Evolutionary conservation across 2,888 invertebrate species (phyloP).

Genomic region (Pyrrhia umbra): DNA sequence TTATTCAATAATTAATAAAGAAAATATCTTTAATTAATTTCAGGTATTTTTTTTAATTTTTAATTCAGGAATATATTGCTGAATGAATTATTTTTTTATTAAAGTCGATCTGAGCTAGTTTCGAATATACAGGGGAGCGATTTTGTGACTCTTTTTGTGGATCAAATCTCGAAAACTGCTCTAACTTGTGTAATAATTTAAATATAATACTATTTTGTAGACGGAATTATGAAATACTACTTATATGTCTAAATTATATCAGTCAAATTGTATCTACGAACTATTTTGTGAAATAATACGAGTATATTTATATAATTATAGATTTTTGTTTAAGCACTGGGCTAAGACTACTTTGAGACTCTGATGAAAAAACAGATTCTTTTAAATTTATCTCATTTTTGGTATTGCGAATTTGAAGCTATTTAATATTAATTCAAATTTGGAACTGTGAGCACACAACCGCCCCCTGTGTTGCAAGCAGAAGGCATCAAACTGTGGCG

Average conservation of each 20-base stretch:
- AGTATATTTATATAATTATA: slow-evolving; percentile 15
- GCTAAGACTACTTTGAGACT: slow-evolving; percentile 9
- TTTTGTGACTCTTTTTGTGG: slow-evolving; percentile 47
- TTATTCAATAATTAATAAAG: background rate
- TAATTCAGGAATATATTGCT: background rate
- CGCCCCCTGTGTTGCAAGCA: slow-evolving; percentile 56
- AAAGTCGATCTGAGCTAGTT: slow-evolving; percentile 48
- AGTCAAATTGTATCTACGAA: slow-evolving; percentile 39
- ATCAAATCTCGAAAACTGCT: slow-evolving; percentile 9
- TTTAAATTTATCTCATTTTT: background rate
- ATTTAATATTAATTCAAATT: no score
- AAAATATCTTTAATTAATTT: background rate
- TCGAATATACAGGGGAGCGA: slow-evolving; percentile 54
- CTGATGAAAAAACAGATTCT: background rate
- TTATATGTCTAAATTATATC: slow-evolving; percentile 39
- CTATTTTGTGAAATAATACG: slow-evolving; percentile 52
- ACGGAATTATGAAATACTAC: slow-evolving; percentile 46
- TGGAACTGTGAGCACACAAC: slow-evolving; percentile 53
- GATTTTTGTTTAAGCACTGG: slow-evolving; percentile 1
- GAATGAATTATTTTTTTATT: background rate
- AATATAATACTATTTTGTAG: slow-evolving; percentile 28
- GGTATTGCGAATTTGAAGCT: slow-evolving; percentile 31
- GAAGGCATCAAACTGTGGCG: slow-evolving; percentile 74
- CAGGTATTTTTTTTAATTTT: background rate
- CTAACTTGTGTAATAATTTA: slow-evolving; percentile 16